Percentiles rank a stretch among this genome's conserved stretches.
phyloP scores from a whole-genome alignment of 2,888 invertebrate genomes.

The Ophion ellenae region DNA sequence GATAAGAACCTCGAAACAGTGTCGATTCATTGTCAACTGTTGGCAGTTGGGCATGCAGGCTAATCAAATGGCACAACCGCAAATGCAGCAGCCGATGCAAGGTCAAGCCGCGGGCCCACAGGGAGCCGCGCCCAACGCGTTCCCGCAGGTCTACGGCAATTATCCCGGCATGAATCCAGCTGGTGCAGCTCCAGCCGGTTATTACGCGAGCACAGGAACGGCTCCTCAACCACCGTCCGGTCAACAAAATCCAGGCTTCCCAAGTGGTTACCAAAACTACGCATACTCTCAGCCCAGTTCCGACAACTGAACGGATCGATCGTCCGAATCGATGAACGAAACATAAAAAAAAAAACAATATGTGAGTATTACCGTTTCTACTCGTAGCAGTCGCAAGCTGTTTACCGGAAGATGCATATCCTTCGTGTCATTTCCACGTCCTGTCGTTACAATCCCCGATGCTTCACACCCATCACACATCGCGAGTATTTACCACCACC shows the following conservation, averaged over 20 bases:
- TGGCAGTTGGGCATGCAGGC: constrained; percentile 76
- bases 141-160: constrained; percentile 81
- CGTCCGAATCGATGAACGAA: constrained; percentile 4
- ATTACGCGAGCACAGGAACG: constrained; percentile 78
- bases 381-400: background rate
- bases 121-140: constrained; percentile 77
- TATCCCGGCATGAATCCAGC: constrained; percentile 81
- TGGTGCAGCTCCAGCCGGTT: constrained; percentile 77
- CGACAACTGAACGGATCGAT: constrained; percentile 78
- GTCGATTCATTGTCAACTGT: background rate
- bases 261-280: constrained; percentile 82
- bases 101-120: constrained; percentile 71
- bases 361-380: constrained; percentile 75
- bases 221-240: constrained; percentile 78
- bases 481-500: background rate
- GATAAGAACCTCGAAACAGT: background rate
- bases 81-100: constrained; percentile 77
- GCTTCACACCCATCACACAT: background rate
- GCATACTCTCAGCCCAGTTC: constrained; percentile 81
- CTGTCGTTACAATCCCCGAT: background rate
- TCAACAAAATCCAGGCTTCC: constrained; percentile 81
- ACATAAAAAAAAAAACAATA: constrained; percentile 65
- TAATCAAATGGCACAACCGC: constrained; percentile 80
- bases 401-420: constrained; percentile 42
- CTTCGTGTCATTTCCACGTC: background rate